Percentiles rank a stretch among this genome's conserved stretches.
phyloP scores from a whole-genome alignment of 2,888 invertebrate genomes.

The Platycnemis pennipes region DNA sequence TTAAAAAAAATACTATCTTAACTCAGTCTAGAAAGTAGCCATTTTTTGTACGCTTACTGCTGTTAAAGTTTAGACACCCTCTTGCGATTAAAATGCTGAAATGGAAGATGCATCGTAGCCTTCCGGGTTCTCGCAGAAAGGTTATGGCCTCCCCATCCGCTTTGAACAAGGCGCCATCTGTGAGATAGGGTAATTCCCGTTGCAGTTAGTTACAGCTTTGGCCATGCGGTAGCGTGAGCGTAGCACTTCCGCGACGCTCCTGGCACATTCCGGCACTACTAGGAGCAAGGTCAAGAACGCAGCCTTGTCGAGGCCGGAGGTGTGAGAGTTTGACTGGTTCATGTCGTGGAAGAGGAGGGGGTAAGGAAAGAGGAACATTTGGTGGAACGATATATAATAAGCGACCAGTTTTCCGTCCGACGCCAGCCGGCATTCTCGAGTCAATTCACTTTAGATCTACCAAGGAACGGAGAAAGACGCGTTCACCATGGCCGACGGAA shows the following conservation, averaged over 20 bases:
- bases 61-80: too few relatives aligned
- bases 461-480: neutral
- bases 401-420: neutral
- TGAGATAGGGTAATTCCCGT: neutral
- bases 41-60: too few relatives aligned
- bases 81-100: too few relatives aligned
- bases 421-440: neutral
- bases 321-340: neutral
- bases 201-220: neutral
- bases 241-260: neutral
- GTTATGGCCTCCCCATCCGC: neutral
- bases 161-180: neutral
- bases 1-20: too few relatives aligned
- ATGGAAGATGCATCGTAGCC: neutral
- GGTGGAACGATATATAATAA: neutral
- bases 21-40: too few relatives aligned
- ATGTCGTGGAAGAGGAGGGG: neutral
- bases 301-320: neutral
- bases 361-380: neutral
- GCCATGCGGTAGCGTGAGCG: neutral
- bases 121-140: too few relatives aligned
- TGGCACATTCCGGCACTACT: neutral
- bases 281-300: neutral
- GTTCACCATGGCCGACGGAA: neutral
- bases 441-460: neutral